Base-by-base conservation (phyloP, 2,888 invertebrate species). In the Lasioglossum morio region DNA sequence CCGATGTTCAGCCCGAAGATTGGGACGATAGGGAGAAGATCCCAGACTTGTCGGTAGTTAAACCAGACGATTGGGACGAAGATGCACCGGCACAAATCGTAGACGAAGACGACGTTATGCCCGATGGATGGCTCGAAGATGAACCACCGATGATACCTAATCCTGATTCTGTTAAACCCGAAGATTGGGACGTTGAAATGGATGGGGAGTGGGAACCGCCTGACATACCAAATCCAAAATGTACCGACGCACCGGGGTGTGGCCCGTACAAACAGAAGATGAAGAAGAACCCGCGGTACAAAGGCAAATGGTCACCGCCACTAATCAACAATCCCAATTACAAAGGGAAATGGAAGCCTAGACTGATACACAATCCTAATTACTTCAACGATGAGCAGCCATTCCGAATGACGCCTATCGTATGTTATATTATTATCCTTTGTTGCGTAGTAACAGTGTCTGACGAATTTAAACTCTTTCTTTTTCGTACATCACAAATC, bases 171-270 rank as follows among this genome's bases (percentile, higher is more conserved):
- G 96, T 96, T 79, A 98, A 98, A 95, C 99, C 99, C 0, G 97
- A 96, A 0, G 99, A 99, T 95, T 99, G 99, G 99, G 99, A 99
- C 95, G 97, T 97, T 30, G 99, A 99, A 89, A 99, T 99, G 98
- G 99, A 99, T 95, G 99, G 99, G 1, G 98, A 98, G 94, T 99
- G 99, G 99, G 99, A 99, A 95, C 97, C 99, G 7, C 98, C 99
- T 0, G 96, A 98, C 80, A 97, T 99, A 48, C 97, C 98, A 92
- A 99, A 99, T 96, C 98, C 99, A 0, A 96, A 96, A 5, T 99
- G 99, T 94, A 96, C 96, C 89, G 95, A 96, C 72, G 96, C 95
- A 16, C 96, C 97, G 4, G 99, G 99, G 23, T 99, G 99, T 96
- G 99, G 99, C 0, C 96, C 96, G 70, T 99, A 99, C 98, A 97